A percentile compares a stretch with the other conserved stretches of the same genome.
Evolutionary conservation across 2,113 vertebrate genomes (phyloP).

Genomic region (Zonotrichia leucophrys): DNA sequence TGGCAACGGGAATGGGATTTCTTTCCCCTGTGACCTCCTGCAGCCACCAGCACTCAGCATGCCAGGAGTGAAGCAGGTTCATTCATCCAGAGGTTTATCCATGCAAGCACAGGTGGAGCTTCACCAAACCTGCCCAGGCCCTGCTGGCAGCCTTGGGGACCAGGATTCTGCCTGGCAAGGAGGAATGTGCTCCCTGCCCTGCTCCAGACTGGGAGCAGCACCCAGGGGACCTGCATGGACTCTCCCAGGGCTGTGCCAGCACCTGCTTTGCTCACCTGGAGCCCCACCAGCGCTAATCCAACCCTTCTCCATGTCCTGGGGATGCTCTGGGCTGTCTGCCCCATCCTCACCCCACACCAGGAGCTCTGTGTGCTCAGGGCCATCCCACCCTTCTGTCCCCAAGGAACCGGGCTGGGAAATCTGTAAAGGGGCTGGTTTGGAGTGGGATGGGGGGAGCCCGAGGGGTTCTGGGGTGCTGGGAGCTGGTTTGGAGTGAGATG

Average conservation of each 20-base stretch:
- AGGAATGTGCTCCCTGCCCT: rapidly evolving
- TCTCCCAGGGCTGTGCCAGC: rapidly evolving
- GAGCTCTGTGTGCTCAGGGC: neutral
- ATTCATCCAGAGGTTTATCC: neutral
- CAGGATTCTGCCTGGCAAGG: neutral
- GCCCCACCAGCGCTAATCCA: rapidly evolving
- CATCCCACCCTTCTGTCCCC: neutral
- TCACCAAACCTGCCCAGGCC: neutral
- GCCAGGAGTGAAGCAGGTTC: neutral
- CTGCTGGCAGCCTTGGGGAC: rapidly evolving
- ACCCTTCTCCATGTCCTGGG: rapidly evolving
- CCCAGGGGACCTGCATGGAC: neutral
- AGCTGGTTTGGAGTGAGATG: neutral
- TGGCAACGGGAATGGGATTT: rapidly evolving
- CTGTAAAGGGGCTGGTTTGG: rapidly evolving
- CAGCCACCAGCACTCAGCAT: neutral
- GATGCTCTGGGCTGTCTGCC: rapidly evolving
- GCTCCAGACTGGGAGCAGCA: rapidly evolving
- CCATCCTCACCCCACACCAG: neutral
- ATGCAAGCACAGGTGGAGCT: neutral
- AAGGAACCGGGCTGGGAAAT: rapidly evolving
- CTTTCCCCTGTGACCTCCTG: neutral
- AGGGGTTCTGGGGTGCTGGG: too few relatives aligned
- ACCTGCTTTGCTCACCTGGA: neutral
- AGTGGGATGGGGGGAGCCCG: too few relatives aligned